These are phyloP conservation scores for Agapostemon virescens DNA, from an alignment of 2,888 invertebrate species.

Conservation along the genomic window DNA sequence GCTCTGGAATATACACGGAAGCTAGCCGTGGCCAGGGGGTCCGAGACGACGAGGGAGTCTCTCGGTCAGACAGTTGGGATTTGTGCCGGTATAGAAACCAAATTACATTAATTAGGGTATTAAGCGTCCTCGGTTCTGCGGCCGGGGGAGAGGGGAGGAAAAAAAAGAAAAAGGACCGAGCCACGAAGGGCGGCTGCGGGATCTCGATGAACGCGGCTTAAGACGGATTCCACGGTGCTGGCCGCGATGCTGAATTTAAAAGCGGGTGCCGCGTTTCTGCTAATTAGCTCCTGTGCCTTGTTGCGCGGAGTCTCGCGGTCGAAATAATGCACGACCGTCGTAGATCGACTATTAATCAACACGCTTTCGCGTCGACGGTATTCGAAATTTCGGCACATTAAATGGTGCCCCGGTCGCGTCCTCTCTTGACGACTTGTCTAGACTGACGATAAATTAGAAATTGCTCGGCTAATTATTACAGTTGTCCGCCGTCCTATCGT, in stretches of 20 bases:
- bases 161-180: constrained; percentile 30
- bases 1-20: constrained; percentile 43
- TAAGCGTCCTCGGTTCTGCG: constrained; percentile 64
- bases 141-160: constrained; percentile 21
- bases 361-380: neutral
- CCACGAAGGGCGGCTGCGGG: constrained; percentile 20
- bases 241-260: constrained; percentile 62
- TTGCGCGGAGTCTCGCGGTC: constrained; percentile 25
- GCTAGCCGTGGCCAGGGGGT: constrained; percentile 23
- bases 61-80: constrained; percentile 56
- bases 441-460: neutral
- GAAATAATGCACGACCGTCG: constrained; percentile 24
- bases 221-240: constrained; percentile 68
- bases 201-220: constrained; percentile 63
- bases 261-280: constrained; percentile 46
- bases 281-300: constrained; percentile 53
- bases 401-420: neutral
- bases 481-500: neutral
- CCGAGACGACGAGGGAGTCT: constrained; percentile 31
- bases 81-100: constrained; percentile 69
- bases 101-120: constrained; percentile 75
- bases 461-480: neutral
- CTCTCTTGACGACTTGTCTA: neutral
- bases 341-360: constrained; percentile 29
- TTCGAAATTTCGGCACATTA: neutral